A percentile compares a stretch with the other conserved stretches of the same genome.
phyloP scores from a whole-genome alignment of 2,888 invertebrate genomes.

The Parnassius smintheus region DNA sequence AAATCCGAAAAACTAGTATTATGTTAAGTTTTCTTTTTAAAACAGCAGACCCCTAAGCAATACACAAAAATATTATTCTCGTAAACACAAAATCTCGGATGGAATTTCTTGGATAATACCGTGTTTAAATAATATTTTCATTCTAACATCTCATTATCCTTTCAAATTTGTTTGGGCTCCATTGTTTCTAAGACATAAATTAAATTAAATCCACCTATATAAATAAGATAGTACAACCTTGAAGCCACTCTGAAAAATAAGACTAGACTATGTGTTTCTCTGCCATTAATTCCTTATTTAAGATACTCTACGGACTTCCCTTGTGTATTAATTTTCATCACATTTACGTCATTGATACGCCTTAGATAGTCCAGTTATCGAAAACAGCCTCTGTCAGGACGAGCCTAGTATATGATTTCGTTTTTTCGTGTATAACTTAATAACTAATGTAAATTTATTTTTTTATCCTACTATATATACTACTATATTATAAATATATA shows the following conservation, averaged over 20 bases:
- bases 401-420: too few species aligned
- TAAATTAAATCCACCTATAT: conserved; percentile 10
- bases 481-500: too few species aligned
- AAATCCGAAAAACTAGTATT: too few species aligned
- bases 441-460: too few species aligned
- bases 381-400: too few species aligned
- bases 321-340: background rate
- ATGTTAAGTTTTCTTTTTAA: too few species aligned
- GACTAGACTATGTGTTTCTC: background rate
- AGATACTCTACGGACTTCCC: background rate
- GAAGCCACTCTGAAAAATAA: conserved; percentile 1
- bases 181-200: conserved; percentile 14
- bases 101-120: background rate
- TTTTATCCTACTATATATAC: too few species aligned
- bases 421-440: too few species aligned
- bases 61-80: background rate
- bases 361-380: too few species aligned
- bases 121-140: conserved; percentile 10
- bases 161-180: conserved; percentile 15
- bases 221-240: conserved; percentile 9
- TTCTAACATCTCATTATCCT: conserved; percentile 22
- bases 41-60: background rate
- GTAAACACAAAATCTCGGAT: background rate
- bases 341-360: background rate
- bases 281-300: background rate